Percentiles rank a stretch among this genome's conserved stretches.
phyloP scores from a whole-genome alignment of 1,140 invertebrate genomes.

The Armadillidium nasatum region DNA sequence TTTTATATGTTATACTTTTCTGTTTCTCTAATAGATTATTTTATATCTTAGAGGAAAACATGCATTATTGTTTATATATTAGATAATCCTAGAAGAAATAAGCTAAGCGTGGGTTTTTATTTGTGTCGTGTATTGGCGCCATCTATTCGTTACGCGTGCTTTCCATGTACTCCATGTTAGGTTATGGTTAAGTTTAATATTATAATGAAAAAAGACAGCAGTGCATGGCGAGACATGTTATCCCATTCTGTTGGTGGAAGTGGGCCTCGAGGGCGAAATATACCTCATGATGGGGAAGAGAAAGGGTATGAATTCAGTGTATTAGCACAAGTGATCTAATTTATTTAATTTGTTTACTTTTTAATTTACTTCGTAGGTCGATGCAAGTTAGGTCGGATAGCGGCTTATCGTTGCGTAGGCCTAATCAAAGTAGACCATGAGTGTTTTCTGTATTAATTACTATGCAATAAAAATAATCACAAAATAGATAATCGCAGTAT shows the following conservation, averaged over 20 bases:
- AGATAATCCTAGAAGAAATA: background rate
- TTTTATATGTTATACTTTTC: no score
- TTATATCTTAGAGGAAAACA: no score
- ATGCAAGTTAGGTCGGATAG: no score
- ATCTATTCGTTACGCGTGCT: conserved; percentile 36
- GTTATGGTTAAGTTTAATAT: conserved; percentile 10
- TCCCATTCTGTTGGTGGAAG: conserved; percentile 36
- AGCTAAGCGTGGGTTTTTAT: conserved; percentile 1
- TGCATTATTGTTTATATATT: no score
- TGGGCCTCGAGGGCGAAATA: conserved; percentile 39
- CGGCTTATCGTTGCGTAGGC: no score
- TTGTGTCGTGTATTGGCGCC: conserved; percentile 30
- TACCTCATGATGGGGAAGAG: conserved; percentile 41
- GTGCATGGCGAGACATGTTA: conserved; percentile 41
- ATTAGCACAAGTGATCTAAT: background rate
- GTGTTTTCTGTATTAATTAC: no score
- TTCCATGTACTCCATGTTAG: conserved; percentile 33
- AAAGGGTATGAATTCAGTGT: conserved; percentile 34
- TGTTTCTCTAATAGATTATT: no score
- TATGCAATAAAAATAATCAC: no score
- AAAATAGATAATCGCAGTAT: no score
- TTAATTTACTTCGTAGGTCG: no score
- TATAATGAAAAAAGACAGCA: conserved; percentile 34
- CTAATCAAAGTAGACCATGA: no score
- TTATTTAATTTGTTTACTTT: no score